Evolutionary conservation across 2,888 invertebrate species (phyloP).

Genomic region (Antitype chi): DNA sequence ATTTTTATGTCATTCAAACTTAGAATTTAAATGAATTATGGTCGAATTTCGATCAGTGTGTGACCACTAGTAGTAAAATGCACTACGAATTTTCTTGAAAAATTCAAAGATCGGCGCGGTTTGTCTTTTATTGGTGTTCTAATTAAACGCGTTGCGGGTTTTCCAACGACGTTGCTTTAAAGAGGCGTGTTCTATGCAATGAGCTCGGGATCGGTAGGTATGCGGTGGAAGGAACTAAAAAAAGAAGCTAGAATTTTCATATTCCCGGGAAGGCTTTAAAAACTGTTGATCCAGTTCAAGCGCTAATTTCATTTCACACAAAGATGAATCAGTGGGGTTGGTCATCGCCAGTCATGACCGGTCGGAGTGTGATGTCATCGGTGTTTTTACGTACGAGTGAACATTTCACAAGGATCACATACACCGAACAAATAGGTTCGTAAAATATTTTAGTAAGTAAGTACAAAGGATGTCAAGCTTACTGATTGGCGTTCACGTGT

Average conservation of each 20-base stretch:
- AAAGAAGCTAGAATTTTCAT: slow-evolving; percentile 6
- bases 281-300: slow-evolving; percentile 10
- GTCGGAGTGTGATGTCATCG: slow-evolving; percentile 52
- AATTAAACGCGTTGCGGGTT: slow-evolving; percentile 58
- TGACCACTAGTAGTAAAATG: slow-evolving; percentile 29
- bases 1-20: too few relatives aligned
- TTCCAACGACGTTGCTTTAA: slow-evolving; percentile 19
- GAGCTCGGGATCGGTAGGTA: slow-evolving; percentile 12
- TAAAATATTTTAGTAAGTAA: slow-evolving; percentile 27
- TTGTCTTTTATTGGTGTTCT: slow-evolving; percentile 50
- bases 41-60: too few relatives aligned
- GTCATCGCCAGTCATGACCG: slow-evolving; percentile 49
- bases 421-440: slow-evolving; percentile 33
- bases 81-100: slow-evolving; percentile 28
- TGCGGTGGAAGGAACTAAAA: slow-evolving; percentile 10
- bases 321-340: slow-evolving; percentile 51
- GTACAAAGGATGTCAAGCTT: slow-evolving; percentile 27
- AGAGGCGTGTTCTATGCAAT: slow-evolving; percentile 23
- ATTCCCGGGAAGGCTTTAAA: background rate
- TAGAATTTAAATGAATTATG: too few relatives aligned
- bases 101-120: slow-evolving; percentile 26
- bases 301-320: slow-evolving; percentile 32
- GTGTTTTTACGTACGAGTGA: slow-evolving; percentile 44
- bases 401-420: slow-evolving; percentile 31
- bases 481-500: slow-evolving; percentile 17